Conservation (phyloP, 2,113 vertebrate genomes). For the Neodon shergylaensis region DNA sequence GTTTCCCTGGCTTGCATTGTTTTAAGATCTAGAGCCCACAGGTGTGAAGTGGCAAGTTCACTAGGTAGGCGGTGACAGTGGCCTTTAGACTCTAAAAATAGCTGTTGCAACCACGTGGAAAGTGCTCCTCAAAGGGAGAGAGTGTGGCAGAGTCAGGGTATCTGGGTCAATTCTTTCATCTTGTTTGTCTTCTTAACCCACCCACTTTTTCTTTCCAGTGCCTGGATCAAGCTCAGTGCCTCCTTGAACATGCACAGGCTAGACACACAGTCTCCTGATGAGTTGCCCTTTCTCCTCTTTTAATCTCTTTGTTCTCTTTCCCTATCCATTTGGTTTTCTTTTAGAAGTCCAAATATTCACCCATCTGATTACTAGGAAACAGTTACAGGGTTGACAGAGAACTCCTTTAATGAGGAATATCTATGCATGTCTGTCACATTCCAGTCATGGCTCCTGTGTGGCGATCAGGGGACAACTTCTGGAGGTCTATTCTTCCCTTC, state of each 20-base stretch:
- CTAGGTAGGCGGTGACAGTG: not conserved
- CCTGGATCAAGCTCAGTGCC: not conserved
- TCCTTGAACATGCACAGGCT: not conserved
- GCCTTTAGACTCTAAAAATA: conserved; percentile 60
- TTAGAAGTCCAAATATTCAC: not conserved
- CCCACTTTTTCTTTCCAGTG: too few relatives aligned
- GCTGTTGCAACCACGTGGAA: conserved; percentile 14
- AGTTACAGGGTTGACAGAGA: not conserved
- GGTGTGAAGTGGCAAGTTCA: not conserved
- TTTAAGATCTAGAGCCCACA: conserved; percentile 40
- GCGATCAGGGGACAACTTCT: not conserved
- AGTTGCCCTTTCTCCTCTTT: not conserved
- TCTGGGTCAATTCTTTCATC: not conserved
- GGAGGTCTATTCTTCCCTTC: not conserved
- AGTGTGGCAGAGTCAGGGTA: not conserved
- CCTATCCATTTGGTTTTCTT: not conserved
- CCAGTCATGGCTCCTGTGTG: not conserved
- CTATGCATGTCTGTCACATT: not conserved
- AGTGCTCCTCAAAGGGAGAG: not conserved
- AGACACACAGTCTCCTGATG: not conserved
- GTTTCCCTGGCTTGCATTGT: not conserved
- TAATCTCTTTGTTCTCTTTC: not conserved
- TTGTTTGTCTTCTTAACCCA: not conserved
- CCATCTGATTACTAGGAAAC: not conserved
- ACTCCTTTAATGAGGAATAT: not conserved